phyloP scores from a whole-genome alignment of 1,140 invertebrate species.

The Hylyphantes graminicola region DNA sequence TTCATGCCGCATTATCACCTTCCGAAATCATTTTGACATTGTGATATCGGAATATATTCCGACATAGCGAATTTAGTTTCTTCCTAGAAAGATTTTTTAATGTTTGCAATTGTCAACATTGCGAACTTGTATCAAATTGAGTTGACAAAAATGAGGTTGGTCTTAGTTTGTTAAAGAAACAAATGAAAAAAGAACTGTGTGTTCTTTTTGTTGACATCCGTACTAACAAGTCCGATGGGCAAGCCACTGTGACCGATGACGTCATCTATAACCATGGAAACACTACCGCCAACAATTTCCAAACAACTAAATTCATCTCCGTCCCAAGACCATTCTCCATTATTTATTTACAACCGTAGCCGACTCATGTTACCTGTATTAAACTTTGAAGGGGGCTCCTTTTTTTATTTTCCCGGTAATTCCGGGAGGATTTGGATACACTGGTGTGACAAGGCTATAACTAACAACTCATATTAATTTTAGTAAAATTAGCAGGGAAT shows the following conservation, averaged over 20 bases:
- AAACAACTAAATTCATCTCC: slow-evolving; percentile 43
- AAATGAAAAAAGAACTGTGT: too few species aligned
- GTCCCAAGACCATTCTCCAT: background rate
- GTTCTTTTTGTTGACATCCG: too few species aligned
- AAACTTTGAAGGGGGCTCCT: slow-evolving; percentile 41
- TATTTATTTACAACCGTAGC: slow-evolving; percentile 46
- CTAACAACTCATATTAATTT: too few species aligned
- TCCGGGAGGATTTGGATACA: slow-evolving; percentile 33
- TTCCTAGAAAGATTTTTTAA: too few species aligned
- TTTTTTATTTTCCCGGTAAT: slow-evolving; percentile 28
- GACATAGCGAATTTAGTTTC: too few species aligned
- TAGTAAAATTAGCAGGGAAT: too few species aligned
- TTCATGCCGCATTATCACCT: too few species aligned
- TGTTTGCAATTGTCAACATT: too few species aligned
- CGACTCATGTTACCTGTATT: slow-evolving; percentile 41
- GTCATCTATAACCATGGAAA: slow-evolving; percentile 55
- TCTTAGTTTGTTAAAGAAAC: background rate
- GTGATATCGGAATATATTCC: too few species aligned
- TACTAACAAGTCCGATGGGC: background rate
- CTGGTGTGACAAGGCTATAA: too few species aligned
- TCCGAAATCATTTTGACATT: too few species aligned
- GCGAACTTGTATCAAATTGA: too few species aligned
- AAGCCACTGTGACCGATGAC: slow-evolving; percentile 50
- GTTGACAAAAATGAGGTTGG: background rate
- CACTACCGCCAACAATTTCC: slow-evolving; percentile 48